Evolutionary conservation across 2,888 invertebrate species (phyloP).

Genomic region (Sphaerophoria rueppellii): DNA sequence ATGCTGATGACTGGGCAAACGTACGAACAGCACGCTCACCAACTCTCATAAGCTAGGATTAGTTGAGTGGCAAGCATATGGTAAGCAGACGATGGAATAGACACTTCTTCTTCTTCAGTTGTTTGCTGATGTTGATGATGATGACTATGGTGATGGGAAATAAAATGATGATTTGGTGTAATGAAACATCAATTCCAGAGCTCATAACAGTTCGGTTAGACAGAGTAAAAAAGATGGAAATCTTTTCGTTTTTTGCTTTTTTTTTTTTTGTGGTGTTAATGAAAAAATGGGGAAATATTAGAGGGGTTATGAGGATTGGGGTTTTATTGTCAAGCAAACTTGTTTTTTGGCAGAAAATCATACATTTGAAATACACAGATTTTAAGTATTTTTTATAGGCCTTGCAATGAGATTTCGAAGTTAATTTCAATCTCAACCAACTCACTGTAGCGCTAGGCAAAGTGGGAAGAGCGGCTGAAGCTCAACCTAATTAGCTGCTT

Average conservation of each 20-base stretch:
- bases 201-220: conserved; percentile 25
- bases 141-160: conserved; percentile 16
- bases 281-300: background rate
- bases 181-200: conserved; percentile 54
- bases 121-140: conserved; percentile 35
- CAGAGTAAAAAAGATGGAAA: conserved; percentile 1
- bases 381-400: too few relatives aligned
- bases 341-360: background rate
- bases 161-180: conserved; percentile 55
- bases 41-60: conserved; percentile 48
- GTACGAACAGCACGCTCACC: conserved; percentile 23
- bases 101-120: conserved; percentile 10
- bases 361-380: too few relatives aligned
- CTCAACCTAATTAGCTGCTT: too few relatives aligned
- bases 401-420: too few relatives aligned
- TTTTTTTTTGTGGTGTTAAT: background rate
- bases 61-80: conserved; percentile 41
- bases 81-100: conserved; percentile 51
- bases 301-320: background rate
- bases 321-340: background rate
- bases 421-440: too few relatives aligned
- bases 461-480: too few relatives aligned
- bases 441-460: too few relatives aligned
- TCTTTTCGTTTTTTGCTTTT: background rate
- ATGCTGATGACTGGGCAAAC: conserved; percentile 35